Percentiles rank a stretch among this genome's conserved stretches.
Evolutionary conservation across 2,888 invertebrate genomes (phyloP).

Genomic region (Hemithea aestivaria): DNA sequence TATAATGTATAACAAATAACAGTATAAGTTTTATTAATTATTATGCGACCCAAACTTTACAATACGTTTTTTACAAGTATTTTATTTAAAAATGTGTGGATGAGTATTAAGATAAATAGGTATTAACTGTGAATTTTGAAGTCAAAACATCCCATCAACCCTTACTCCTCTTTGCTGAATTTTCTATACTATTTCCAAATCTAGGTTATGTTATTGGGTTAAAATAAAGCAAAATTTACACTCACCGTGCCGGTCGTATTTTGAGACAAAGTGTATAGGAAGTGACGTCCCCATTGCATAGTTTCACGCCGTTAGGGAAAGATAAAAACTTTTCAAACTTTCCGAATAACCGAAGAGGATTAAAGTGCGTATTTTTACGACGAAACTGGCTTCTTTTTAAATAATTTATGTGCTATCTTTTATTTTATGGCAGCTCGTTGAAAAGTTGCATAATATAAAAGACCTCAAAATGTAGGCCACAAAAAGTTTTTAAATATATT

Average conservation of each 20-base stretch:
- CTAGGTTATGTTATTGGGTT: too few species aligned
- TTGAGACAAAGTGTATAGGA: constrained; percentile 38
- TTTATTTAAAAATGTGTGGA: too few species aligned
- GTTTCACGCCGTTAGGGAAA: constrained; percentile 55
- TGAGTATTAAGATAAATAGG: too few species aligned
- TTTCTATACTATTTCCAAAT: too few species aligned
- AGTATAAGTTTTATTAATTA: too few species aligned
- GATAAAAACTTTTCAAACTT: constrained; percentile 49
- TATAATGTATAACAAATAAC: too few species aligned
- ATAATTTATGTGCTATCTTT: constrained; percentile 23
- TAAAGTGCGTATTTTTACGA: constrained; percentile 36
- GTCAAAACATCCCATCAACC: too few species aligned
- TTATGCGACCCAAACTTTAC: too few species aligned
- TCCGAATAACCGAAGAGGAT: constrained; percentile 41
- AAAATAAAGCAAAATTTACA: background rate
- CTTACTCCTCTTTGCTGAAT: too few species aligned
- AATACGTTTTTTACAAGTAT: too few species aligned
- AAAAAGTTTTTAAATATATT: background rate
- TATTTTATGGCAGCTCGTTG: constrained; percentile 22
- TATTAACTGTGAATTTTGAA: too few species aligned
- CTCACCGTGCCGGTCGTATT: constrained; percentile 2
- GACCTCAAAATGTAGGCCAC: too few species aligned
- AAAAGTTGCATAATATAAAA: constrained; percentile 10
- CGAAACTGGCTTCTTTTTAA: constrained; percentile 23
- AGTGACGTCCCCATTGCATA: constrained; percentile 65